A percentile compares a stretch with the other conserved stretches of the same genome.
phyloP scores from a whole-genome alignment of 2,113 vertebrate species.

The Platycercus adscitus region DNA sequence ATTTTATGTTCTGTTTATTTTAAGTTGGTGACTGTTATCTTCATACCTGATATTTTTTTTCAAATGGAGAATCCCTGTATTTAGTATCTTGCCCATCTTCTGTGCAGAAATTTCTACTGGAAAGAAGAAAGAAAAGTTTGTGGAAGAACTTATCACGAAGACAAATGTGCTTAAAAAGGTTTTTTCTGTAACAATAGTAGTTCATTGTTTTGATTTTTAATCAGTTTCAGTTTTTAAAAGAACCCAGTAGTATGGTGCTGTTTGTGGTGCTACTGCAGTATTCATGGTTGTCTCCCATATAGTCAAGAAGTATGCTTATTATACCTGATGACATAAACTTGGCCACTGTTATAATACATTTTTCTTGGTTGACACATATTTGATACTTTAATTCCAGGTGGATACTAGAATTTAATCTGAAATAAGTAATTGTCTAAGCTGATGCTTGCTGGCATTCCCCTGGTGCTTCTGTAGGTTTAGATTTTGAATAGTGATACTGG shows the following conservation, averaged over 20 bases:
- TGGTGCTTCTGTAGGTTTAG: neutral
- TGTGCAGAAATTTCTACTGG: neutral
- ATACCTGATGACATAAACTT: neutral
- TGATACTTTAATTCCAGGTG: neutral
- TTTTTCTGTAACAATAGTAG: neutral
- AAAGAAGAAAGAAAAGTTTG: neutral
- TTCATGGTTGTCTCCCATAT: neutral
- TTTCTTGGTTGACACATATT: neutral
- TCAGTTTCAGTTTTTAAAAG: neutral
- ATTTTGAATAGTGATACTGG: neutral
- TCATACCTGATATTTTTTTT: neutral
- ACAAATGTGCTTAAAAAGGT: neutral
- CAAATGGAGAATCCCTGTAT: neutral
- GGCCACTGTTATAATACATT: neutral
- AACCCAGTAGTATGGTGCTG: neutral
- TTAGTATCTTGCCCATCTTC: neutral
- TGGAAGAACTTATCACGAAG: neutral
- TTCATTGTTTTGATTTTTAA: neutral
- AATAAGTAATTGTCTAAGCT: neutral
- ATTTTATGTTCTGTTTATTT: neutral
- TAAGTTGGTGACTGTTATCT: neutral
- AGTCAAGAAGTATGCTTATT: neutral
- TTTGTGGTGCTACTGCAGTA: neutral
- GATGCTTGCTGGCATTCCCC: neutral
- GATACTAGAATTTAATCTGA: neutral